Evolutionary conservation across 2,888 invertebrate species (phyloP), one percentile per base, ranked within the genome.

Genomic region (Druceiella hillmani): DNA sequence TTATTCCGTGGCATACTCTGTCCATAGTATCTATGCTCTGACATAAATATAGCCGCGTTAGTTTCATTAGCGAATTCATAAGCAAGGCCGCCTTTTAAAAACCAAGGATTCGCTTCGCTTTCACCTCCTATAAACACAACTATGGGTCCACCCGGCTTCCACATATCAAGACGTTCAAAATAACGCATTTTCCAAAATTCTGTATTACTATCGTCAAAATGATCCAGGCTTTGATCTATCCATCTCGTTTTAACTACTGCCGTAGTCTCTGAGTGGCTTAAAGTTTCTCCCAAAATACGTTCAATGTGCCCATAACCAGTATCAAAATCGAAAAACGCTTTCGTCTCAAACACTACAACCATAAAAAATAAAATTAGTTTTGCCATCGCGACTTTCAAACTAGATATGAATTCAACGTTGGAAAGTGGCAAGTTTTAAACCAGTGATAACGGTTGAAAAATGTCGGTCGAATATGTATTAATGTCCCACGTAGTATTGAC

Each of bases 1-100:
- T 57, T 49, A 11, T 57, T 26, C 7, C 64, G 55, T 2, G 68
- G 68, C 44, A 58, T 59, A 41, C 67, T 68, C 12, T 61, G 50
- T 1, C 68, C 68, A 24, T 68, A 68, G 49, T 65, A 69, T 44
- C 69, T 61, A 32, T 68, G 68, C 50, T 68, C 69, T 6, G 41
- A 36, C 44, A 44, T 41, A 11, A 55, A 66, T 56, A 69, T 56
- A 2, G 63, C 67, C 2, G 67, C 69, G 28, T 62, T 55, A 0
- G 68, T 66, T 53, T 67, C 67, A 38, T 56, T 57, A 1, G 66
- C 68, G 12, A 69, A 46, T 15, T 67, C 65, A 32, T 56, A 61
- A 40, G 62, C 44, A 17, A 59, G 52, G 12, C 66, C 66, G n/a
- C 56, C 56, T 37, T 54, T 54, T 2, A 66, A 49, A 44, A 61